Evolutionary conservation across 2,888 invertebrate species (phyloP), one percentile per base, ranked within the genome.

Genomic region (Thysanoteuthis rhombus): DNA sequence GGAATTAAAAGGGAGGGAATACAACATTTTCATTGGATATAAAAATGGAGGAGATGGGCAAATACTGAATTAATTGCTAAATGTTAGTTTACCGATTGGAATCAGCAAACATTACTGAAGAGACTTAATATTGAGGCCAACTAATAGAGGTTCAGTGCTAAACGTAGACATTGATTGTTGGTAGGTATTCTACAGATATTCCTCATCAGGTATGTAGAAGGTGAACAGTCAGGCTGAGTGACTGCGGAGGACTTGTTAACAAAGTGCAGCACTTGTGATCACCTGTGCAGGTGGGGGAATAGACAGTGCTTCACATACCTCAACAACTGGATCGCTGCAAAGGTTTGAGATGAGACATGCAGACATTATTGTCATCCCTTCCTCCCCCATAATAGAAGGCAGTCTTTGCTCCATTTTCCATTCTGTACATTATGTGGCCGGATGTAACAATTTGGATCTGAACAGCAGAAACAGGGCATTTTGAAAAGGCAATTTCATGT

Each of bases 331-430:
- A 32, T 92, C 92, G 92, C 92, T 92, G 92, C 92, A 92, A 40
- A 92, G 40, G 45, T 92, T 92, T 92, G 92, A 92, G 32, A 28
- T 92, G 92, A 92, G 92, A 45, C 92, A 92, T 92, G 92, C 92
- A 92, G 92, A 92, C 40, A 92, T 92, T 92, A 92, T 40, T n/a
- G 92, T 92, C 22, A 40, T 92, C 32, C 92, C 92, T 92, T 92
- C 92, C 92, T 92, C 92, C 92, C 91, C 92, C 45, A 92, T 92
- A n/a, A 92, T 92, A 92, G 92, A 92, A 92, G 92, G 92, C 45
- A 92, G 92, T 92, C 92, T 40, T 92, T 92, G 92, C 92, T 92
- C 92, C 92, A 92, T 92, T 92, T 92, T 92, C 92, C 92, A 92
- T 92, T 45, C 42, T 92, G 92, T 45, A 92, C 92, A 92, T 92